These are phyloP conservation scores for Syngnathus scovelli DNA, from an alignment of 2,113 vertebrate species.

Conservation along the genomic window DNA sequence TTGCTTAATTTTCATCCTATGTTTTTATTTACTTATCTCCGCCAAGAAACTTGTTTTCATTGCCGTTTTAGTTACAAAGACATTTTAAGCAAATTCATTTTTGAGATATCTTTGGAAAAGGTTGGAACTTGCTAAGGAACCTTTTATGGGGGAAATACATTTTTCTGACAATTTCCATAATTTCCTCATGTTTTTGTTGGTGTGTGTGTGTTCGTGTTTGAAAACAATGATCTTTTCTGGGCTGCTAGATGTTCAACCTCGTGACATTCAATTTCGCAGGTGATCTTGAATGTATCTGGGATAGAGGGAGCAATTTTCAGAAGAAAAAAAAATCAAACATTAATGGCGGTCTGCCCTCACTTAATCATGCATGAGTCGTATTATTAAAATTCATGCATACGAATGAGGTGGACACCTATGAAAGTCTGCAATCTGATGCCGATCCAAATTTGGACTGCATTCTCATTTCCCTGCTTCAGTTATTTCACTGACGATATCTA, in stretches of 20 bases:
- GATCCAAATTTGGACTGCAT: neutral
- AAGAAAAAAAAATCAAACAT: neutral
- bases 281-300: neutral
- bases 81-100: no score
- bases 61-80: neutral
- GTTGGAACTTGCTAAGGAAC: no score
- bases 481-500: neutral
- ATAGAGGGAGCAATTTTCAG: neutral
- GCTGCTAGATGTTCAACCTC: neutral
- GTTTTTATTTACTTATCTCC: neutral
- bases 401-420: no score
- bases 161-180: no score
- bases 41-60: neutral
- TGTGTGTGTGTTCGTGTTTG: neutral
- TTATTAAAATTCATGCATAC: neutral
- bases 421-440: no score
- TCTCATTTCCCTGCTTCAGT: neutral
- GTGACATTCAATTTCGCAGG: neutral
- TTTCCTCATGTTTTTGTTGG: no score
- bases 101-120: no score
- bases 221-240: neutral
- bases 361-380: neutral
- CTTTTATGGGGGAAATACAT: no score
- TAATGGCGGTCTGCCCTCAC: neutral
- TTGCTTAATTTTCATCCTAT: neutral